Evolutionary conservation across 2,888 invertebrate species (phyloP), one percentile per base, ranked within the genome.

Genomic region (Rhingia rostrata): DNA sequence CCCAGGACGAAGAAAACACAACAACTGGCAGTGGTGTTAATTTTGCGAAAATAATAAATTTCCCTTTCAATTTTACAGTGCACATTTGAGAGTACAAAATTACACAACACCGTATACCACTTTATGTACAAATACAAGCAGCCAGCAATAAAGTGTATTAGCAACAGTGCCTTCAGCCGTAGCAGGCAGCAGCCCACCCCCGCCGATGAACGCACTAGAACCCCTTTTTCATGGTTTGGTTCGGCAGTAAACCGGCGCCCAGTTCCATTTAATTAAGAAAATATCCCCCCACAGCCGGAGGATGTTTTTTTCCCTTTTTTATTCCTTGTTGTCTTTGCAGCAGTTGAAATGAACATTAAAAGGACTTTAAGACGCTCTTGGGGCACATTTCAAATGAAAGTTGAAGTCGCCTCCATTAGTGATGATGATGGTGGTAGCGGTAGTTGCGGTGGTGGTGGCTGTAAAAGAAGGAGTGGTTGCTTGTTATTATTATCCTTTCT

Each of bases 221-320:
- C 45, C 66, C 43, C 45, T 75, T 75, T 60, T 74, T 63, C 41
- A 22, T 45, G 33, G 45, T 32, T 63, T 39, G 32, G 22, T 37
- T 53, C 60, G 47, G 47, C 61, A 61, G 56, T 45, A 58, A 60
- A 43, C 22, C 22, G 69, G 69, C 75, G 63, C 60, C 77, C 69
- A 60, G 64, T 70, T 70, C 74, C 70, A 82, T 82, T 82, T 82
- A 82, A 82, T 82, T 82, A 82, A 77, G 70, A 66, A 66, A 70
- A 70, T 70, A 47, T 77, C 47, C 58, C 47, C 58, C 60, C 10
- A 53, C 49, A 64, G 56, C 58, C 35, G 6, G 53, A 54, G 53
- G 64, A 60, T 41, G 47, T 61, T 63, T 51, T 56, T 60, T 54
- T 64, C 10, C 39, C 2, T 22, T 22, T 22, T 61, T 63, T 45